Conservation (phyloP, 2,888 invertebrate genomes). For the Salticus scenicus region DNA sequence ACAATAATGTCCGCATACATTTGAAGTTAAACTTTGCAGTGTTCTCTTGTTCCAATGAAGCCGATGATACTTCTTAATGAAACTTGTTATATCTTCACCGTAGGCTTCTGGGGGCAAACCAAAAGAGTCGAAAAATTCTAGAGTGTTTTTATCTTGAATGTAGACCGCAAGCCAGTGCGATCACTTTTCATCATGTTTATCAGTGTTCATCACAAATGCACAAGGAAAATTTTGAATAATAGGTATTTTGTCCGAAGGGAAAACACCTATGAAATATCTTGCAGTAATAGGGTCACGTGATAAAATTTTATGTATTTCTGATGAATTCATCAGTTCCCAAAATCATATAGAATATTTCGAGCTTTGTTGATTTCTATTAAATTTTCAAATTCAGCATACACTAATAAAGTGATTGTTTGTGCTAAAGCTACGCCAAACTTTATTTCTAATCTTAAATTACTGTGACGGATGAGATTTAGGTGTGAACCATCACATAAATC, state of each 20-base stretch:
- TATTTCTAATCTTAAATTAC: slow-evolving; percentile 12
- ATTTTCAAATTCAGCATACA: slow-evolving; percentile 20
- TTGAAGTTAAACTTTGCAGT: slow-evolving; percentile 18
- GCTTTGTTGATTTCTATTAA: slow-evolving; percentile 15
- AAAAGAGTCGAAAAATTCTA: no score
- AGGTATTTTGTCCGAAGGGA: slow-evolving; percentile 23
- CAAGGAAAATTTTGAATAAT: slow-evolving; percentile 3
- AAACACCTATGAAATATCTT: slow-evolving; percentile 25
- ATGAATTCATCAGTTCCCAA: slow-evolving; percentile 46
- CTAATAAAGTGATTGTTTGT: neutral
- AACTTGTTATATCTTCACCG: slow-evolving; percentile 9
- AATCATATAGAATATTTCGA: slow-evolving; percentile 10
- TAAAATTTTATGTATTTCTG: slow-evolving; percentile 12
- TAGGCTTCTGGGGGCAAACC: slow-evolving; percentile 27
- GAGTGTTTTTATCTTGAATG: no score
- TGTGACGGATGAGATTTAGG: slow-evolving; percentile 1
- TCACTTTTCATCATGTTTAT: slow-evolving; percentile 19
- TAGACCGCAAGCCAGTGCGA: slow-evolving; percentile 50
- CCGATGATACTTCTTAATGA: neutral
- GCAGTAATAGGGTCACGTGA: slow-evolving; percentile 8
- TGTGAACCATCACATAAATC: slow-evolving; percentile 13
- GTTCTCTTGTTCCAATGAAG: neutral
- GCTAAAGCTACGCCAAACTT: neutral
- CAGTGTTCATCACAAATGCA: slow-evolving; percentile 37
- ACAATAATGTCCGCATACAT: slow-evolving; percentile 38